These are phyloP conservation scores for Eledona agricola DNA, from an alignment of 2,888 invertebrate species.

Conservation along the genomic window DNA sequence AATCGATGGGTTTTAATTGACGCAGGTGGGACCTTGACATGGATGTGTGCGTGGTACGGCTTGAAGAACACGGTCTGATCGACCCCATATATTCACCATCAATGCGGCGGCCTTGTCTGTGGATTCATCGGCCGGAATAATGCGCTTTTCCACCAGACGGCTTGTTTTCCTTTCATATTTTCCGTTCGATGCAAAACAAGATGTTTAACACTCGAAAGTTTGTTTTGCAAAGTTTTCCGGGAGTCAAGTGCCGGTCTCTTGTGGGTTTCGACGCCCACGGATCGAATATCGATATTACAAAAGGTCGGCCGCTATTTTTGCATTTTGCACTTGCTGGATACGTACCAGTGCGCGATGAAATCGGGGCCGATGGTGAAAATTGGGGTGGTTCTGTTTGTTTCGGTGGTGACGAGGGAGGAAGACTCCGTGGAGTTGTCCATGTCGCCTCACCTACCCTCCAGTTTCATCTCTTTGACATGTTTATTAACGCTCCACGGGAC, in stretches of 20 bases:
- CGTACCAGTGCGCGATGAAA: slow-evolving; percentile 82
- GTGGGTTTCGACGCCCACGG: no score
- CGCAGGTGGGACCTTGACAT: slow-evolving; percentile 33
- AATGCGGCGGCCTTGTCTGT: no score
- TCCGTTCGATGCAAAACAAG: slow-evolving; percentile 33
- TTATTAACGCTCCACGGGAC: slow-evolving; percentile 35
- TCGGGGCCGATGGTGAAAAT: slow-evolving; percentile 79
- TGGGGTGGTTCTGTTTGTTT: slow-evolving; percentile 70
- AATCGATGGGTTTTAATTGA: slow-evolving; percentile 19
- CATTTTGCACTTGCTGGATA: slow-evolving; percentile 38
- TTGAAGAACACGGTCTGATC: slow-evolving; percentile 25
- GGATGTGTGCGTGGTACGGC: slow-evolving; percentile 33
- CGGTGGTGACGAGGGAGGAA: slow-evolving; percentile 49
- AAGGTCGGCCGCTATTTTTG: background rate
- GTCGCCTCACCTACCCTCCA: slow-evolving; percentile 46
- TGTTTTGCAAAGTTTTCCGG: no score
- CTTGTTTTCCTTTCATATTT: slow-evolving; percentile 40
- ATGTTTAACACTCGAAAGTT: no score
- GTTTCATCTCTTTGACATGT: slow-evolving; percentile 48
- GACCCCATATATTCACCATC: no score
- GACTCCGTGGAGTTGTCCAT: slow-evolving; percentile 58
- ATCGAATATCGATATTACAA: no score
- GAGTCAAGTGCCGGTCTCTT: no score
- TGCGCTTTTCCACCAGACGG: slow-evolving; percentile 44
- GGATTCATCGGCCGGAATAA: slow-evolving; percentile 43